phyloP scores from a whole-genome alignment of 2,113 vertebrate species.

The Paedocypris sp. region DNA sequence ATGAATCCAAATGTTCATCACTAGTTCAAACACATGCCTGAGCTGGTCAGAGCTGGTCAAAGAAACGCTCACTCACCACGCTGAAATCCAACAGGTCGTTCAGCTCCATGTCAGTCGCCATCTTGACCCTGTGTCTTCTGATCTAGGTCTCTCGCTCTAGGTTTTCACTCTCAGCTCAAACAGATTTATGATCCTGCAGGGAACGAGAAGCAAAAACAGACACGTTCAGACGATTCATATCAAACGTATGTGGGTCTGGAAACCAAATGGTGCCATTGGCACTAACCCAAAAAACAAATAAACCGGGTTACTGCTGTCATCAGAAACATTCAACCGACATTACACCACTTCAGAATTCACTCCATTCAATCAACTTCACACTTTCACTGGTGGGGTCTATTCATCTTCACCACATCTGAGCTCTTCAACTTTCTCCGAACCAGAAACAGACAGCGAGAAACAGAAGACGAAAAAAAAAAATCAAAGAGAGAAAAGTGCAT shows the following conservation, averaged over 20 bases:
- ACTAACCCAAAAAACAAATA: background rate
- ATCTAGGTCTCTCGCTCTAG: background rate
- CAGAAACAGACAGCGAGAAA: no score
- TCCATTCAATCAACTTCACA: no score
- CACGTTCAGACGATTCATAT: background rate
- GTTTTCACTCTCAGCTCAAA: conserved; percentile 44
- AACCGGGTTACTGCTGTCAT: background rate
- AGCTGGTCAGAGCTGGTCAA: no score
- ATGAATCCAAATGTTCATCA: no score
- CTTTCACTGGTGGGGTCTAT: no score
- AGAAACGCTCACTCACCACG: conserved; percentile 69
- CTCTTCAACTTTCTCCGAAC: no score
- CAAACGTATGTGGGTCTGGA: background rate
- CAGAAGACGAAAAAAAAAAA: no score
- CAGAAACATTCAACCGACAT: conserved; percentile 4
- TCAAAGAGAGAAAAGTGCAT: no score
- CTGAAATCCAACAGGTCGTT: conserved; percentile 97
- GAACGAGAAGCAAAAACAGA: background rate
- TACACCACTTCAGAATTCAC: no score
- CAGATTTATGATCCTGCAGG: conserved; percentile 37
- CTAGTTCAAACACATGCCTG: no score
- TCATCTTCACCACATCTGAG: conserved; percentile 29
- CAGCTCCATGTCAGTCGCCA: conserved; percentile 94
- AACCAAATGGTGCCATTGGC: background rate
- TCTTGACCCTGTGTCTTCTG: conserved; percentile 67